phyloP scores from a whole-genome alignment of 2,113 vertebrate species.

The Plestiodon gilberti region DNA sequence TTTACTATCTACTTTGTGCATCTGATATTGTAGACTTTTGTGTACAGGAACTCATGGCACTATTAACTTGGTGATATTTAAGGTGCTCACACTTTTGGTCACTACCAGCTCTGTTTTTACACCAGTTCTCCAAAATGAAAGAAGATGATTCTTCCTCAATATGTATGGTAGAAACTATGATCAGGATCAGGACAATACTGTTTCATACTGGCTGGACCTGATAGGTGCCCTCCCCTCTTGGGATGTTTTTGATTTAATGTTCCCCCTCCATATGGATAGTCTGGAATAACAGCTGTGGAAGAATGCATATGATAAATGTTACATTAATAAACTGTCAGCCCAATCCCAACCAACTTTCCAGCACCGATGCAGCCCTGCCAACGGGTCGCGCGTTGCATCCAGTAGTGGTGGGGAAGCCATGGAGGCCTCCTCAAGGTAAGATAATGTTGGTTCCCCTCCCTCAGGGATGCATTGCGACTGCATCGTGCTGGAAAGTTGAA shows the following conservation, averaged over 20 bases:
- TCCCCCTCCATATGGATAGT: not conserved
- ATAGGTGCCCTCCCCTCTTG: not conserved
- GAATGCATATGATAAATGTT: not conserved
- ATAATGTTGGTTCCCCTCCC: too few relatives aligned
- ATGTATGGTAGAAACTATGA: not conserved
- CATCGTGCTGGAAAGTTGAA: too few relatives aligned
- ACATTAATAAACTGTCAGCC: not conserved
- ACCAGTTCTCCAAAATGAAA: not conserved
- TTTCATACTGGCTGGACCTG: not conserved
- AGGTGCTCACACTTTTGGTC: not conserved
- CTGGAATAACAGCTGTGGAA: not conserved
- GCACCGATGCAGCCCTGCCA: too few relatives aligned
- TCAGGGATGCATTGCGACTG: too few relatives aligned
- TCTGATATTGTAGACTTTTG: not conserved
- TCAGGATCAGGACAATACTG: not conserved
- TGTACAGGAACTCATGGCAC: not conserved
- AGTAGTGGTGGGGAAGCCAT: too few relatives aligned
- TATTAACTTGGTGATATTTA: not conserved
- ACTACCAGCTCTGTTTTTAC: not conserved
- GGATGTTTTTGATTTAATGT: not conserved
- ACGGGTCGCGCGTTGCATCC: too few relatives aligned
- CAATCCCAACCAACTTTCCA: too few relatives aligned
- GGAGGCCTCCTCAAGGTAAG: too few relatives aligned
- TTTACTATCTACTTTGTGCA: not conserved
- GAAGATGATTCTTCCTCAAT: not conserved